phyloP scores from a whole-genome alignment of 2,113 vertebrate genomes.

The Ailuropoda melanoleuca region DNA sequence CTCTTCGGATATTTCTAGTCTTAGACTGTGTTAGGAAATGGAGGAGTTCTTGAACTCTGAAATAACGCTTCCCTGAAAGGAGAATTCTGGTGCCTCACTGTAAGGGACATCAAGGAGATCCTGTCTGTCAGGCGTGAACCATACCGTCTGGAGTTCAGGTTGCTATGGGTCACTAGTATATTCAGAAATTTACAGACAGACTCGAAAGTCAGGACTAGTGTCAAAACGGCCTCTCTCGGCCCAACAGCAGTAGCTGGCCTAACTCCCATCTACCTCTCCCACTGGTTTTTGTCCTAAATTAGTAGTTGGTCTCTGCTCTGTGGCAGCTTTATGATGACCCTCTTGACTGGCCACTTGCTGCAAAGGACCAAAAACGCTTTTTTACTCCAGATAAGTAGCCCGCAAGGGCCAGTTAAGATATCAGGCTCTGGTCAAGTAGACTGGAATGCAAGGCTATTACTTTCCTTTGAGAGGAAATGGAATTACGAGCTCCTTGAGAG shows the following conservation, averaged over 20 bases:
- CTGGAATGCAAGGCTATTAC: not conserved
- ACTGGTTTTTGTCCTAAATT: not conserved
- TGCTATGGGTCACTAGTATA: not conserved
- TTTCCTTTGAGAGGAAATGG: not conserved
- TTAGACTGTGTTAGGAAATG: not conserved
- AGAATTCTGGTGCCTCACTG: not conserved
- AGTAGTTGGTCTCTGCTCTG: not conserved
- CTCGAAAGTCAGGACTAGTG: not conserved
- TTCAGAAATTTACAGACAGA: not conserved
- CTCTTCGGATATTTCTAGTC: not conserved
- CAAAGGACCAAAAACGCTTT: not conserved
- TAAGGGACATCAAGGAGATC: not conserved
- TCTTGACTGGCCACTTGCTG: not conserved
- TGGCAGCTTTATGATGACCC: not conserved
- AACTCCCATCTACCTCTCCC: not conserved
- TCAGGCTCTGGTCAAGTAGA: not conserved
- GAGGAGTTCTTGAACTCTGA: not conserved
- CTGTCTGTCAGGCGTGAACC: not conserved
- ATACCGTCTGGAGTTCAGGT: not conserved
- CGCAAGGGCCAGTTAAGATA: not conserved
- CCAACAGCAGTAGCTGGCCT: not conserved
- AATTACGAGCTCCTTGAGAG: not conserved
- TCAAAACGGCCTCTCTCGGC: not conserved
- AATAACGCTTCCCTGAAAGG: not conserved
- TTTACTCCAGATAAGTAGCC: not conserved